Conservation (phyloP, 2,113 vertebrate genomes). For the Cichladusa arquata region DNA sequence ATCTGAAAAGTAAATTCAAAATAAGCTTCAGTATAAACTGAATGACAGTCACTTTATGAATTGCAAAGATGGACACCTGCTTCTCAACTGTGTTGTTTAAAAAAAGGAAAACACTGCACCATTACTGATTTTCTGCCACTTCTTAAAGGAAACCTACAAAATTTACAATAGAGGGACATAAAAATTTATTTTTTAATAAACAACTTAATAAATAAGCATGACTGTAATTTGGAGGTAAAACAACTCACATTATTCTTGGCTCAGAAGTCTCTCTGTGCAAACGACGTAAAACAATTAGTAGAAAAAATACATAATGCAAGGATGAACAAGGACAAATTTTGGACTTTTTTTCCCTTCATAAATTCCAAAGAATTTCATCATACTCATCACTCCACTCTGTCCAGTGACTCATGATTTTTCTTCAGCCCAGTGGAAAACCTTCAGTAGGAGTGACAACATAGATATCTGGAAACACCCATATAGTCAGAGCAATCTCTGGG, state of each 20-base stretch:
- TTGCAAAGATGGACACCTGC: background rate
- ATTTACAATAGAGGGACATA: background rate
- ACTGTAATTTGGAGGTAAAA: background rate
- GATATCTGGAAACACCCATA: background rate
- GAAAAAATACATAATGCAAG: background rate
- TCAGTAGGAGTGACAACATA: background rate
- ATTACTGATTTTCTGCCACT: background rate
- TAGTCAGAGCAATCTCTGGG: background rate
- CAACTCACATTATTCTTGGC: background rate
- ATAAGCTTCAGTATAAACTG: background rate
- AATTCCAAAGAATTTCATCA: background rate
- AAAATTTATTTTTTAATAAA: background rate
- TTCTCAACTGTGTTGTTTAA: background rate
- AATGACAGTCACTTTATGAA: background rate
- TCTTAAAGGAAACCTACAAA: background rate
- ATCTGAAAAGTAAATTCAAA: background rate
- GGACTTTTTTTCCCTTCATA: background rate
- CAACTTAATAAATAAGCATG: background rate
- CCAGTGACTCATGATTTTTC: background rate
- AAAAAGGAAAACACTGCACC: rapidly evolving
- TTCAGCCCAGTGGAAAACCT: background rate
- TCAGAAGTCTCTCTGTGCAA: background rate
- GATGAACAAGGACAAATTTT: background rate
- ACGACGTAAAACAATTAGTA: background rate
- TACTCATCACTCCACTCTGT: background rate